Evolutionary conservation across 2,113 vertebrate genomes (phyloP), one percentile per base, ranked within the genome.

Genomic region (Morone saxatilis): DNA sequence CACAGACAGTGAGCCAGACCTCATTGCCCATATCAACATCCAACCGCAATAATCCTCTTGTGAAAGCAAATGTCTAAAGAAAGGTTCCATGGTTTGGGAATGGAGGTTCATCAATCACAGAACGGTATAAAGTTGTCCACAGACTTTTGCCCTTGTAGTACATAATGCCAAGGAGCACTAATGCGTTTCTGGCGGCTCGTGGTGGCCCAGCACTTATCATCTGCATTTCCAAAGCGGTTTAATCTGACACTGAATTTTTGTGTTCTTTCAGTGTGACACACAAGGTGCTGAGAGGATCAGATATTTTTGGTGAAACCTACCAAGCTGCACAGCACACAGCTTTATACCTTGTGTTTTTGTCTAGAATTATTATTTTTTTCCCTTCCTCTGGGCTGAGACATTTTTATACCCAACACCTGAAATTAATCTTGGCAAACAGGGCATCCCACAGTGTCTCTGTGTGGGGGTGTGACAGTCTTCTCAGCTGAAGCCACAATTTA

Each of bases 381-480:
- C 16, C 60, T 77, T 41, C 41, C 19, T 65, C 25, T 79, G 48
- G 68, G 60, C 76, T 36, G 56, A 76, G 45, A 62, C 43, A 65
- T 71, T 86, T 79, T 75, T 57, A 68, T 56, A 45, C 40, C 43
- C 45, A 70, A 53, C 57, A 78, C 72, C 83, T 85, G 71, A 78
- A 73, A 87, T 81, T 45, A 77, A 81, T 86, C 54, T 56, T 25
- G 31, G 48, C 54, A 84, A 84, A 76, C 45, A 76, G 16, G 36
- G 62, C 69, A 54, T 20, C 71, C 73, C 17, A 9, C 71, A 38
- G 67, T 53, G 74, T 51, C 65, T 78, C 68, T 45, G 41, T 71
- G 63, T 70, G 56, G 14, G 69, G n/a, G 53, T 19, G n/a, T 19
- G 51, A 79, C 80, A 67, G 36, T 79, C 62, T 45, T 60, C 25